These are phyloP conservation scores for Chrysina gloriosa DNA, from an alignment of 2,888 invertebrate genomes.

Conservation along the genomic window DNA sequence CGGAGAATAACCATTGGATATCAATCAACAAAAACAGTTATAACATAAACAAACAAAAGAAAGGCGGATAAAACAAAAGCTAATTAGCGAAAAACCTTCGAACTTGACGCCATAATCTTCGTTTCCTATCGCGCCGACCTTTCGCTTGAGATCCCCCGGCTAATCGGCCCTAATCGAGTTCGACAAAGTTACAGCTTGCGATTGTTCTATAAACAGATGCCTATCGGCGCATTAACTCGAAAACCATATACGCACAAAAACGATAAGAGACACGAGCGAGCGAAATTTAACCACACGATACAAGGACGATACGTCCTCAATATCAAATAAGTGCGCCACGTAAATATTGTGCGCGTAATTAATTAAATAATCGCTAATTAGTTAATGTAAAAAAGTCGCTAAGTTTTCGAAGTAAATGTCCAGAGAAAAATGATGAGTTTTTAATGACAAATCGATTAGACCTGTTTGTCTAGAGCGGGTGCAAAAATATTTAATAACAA, in stretches of 20 bases:
- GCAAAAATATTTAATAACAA: no score
- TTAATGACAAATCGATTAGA: no score
- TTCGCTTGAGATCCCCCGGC: not conserved
- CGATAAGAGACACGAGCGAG: constrained; percentile 19
- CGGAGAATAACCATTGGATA: not conserved
- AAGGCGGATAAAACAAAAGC: not conserved
- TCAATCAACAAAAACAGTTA: no score
- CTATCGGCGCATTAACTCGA: constrained; percentile 17
- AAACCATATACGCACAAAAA: constrained; percentile 19
- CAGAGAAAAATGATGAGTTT: no score
- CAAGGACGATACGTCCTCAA: constrained; percentile 24
- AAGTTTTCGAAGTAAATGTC: no score
- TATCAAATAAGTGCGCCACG: no score
- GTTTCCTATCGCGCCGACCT: not conserved
- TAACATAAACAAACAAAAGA: no score
- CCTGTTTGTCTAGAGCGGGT: no score
- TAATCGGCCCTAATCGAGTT: constrained; percentile 14
- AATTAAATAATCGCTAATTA: no score
- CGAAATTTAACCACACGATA: constrained; percentile 22
- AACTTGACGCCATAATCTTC: not conserved
- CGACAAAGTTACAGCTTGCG: not conserved
- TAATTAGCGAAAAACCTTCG: not conserved
- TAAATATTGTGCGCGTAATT: no score
- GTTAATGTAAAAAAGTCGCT: no score
- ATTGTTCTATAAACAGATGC: constrained; percentile 25